phyloP scores from a whole-genome alignment of 2,888 invertebrate genomes.

The Apotomis betuletana region DNA sequence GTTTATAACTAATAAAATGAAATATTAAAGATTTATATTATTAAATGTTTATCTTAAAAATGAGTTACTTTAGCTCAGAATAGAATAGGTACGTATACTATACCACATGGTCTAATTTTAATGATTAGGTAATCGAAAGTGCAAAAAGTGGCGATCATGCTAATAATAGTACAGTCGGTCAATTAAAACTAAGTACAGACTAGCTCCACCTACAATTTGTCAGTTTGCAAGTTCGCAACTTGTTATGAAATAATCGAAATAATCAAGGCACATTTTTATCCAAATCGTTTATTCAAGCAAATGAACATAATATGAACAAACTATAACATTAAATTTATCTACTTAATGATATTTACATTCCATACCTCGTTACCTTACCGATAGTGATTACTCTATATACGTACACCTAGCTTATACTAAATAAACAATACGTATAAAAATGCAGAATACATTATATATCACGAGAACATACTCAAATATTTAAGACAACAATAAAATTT shows the following conservation, averaged over 20 bases:
- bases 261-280: conserved; percentile 72
- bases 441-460: conserved; percentile 63
- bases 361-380: conserved; percentile 73
- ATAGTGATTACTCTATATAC: conserved; percentile 69
- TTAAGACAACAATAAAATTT: conserved; percentile 33
- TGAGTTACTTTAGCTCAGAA: too few species aligned
- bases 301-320: conserved; percentile 83
- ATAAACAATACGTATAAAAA: conserved; percentile 58
- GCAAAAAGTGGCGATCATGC: neutral
- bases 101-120: neutral
- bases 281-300: conserved; percentile 84
- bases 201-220: conserved; percentile 12
- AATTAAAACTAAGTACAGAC: neutral
- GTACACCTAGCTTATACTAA: conserved; percentile 75
- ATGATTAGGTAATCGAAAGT: conserved; percentile 19
- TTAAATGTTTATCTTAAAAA: too few species aligned
- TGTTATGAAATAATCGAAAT: conserved; percentile 47
- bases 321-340: conserved; percentile 84
- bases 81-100: too few species aligned
- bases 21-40: too few species aligned
- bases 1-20: neutral
- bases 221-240: neutral
- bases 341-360: conserved; percentile 83
- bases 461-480: conserved; percentile 44
- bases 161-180: neutral